Evolutionary conservation across 2,888 invertebrate species (phyloP), one percentile per base, ranked within the genome.

Genomic region (Pyrochroa serraticornis): DNA sequence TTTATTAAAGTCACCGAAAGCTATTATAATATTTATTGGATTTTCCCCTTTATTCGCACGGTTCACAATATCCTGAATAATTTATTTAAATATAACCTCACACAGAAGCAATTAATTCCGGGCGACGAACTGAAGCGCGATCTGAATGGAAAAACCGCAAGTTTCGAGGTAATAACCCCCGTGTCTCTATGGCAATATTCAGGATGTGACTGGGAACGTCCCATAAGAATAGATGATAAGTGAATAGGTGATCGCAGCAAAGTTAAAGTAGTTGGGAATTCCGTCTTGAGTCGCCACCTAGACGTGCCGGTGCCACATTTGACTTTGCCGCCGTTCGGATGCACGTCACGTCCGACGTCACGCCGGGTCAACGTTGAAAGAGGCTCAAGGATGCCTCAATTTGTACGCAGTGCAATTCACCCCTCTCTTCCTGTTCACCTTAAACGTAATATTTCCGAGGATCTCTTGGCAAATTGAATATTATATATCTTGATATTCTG

Each of bases 401-500:
- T 77, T 76, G 76, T 76, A 73, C 72, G 74, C 75, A 70, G 73
- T 63, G 66, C 70, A 71, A 69, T 71, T 66, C 66, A 62, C 64
- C 64, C 67, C 56, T 41, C 54, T 43, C 59, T 68, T 68, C 70
- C 70, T 66, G 69, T 70, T 71, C 73, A 72, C 71, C 73, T 73
- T 72, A 72, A 72, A 72, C 69, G 71, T 72, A 71, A 74, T 74
- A 73, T 75, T 74, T 73, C 71, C 71, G 67, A 67, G 70, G 70
- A 67, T 73, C 70, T 71, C 71, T 60, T 70, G 70, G 69, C 72
- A 74, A 75, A 76, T 75, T 76, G 75, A 76, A 76, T 75, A 75
- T 75, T 73, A 74, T 75, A 75, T 72, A 69, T 73, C 71, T 72
- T 71, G 69, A 74, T 75, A 72, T 72, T 73, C 68, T 66, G 69